Evolutionary conservation across 1,140 invertebrate genomes (phyloP).

Genomic region (Diachasma alloeum): DNA sequence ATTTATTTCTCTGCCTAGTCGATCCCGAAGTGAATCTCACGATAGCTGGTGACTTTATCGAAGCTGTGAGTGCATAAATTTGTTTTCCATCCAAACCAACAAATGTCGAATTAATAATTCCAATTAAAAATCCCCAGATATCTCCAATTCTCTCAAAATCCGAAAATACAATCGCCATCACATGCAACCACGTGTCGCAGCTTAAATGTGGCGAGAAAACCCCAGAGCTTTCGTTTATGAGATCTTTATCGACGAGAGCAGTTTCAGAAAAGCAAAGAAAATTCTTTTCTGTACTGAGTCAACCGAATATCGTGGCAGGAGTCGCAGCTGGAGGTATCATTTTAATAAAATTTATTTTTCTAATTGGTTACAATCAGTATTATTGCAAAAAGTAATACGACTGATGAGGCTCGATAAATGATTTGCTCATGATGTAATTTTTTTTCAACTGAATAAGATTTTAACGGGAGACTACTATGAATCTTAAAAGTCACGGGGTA

Average conservation of each 20-base stretch:
- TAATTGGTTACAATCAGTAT: too few species aligned
- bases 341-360: background rate
- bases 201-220: conserved; percentile 44
- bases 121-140: conserved; percentile 43
- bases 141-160: conserved; percentile 42
- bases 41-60: conserved; percentile 45
- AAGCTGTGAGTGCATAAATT: conserved; percentile 36
- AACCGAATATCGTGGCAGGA: conserved; percentile 58
- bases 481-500: too few species aligned
- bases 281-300: conserved; percentile 41
- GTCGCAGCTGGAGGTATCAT: conserved; percentile 55
- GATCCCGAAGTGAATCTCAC: conserved; percentile 45
- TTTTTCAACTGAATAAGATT: too few species aligned
- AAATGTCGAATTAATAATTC: background rate
- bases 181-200: conserved; percentile 48
- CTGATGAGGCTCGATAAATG: too few species aligned
- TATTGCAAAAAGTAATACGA: too few species aligned
- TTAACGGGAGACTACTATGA: too few species aligned
- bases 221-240: conserved; percentile 45
- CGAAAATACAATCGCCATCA: conserved; percentile 44
- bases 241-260: conserved; percentile 44
- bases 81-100: background rate
- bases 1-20: conserved; percentile 47
- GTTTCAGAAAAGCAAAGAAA: conserved; percentile 29
- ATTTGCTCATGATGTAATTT: too few species aligned